Conservation (phyloP, 2,797 vertebrate species). For the Allochrocebus solatus region DNA sequence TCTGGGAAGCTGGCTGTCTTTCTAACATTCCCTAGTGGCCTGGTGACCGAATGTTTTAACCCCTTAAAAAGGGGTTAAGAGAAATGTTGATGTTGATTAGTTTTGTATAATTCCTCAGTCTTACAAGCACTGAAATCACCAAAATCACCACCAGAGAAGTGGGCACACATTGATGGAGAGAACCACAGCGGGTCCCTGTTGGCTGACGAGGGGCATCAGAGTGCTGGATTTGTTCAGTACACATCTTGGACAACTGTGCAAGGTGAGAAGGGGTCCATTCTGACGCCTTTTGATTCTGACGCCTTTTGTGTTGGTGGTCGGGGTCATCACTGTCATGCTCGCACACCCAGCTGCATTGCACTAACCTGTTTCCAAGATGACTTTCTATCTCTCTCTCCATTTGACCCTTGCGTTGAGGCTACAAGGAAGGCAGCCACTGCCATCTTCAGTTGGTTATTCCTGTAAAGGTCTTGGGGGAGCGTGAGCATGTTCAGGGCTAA, state of each 20-base stretch:
- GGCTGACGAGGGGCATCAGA: neutral
- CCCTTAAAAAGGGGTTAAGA: neutral
- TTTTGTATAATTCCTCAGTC: neutral
- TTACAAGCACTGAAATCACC: neutral
- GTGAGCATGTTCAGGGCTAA: fast-evolving
- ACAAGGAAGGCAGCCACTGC: fast-evolving
- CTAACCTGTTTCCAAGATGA: no score
- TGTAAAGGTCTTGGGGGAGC: neutral
- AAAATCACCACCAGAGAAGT: neutral
- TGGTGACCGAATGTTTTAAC: neutral
- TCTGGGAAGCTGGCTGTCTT: neutral
- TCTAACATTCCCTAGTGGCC: no score
- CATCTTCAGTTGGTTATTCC: neutral
- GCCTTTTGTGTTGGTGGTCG: fast-evolving
- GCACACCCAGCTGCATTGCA: fast-evolving
- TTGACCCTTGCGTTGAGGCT: fast-evolving
- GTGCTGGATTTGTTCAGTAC: neutral
- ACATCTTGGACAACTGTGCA: fast-evolving
- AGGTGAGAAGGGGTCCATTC: neutral
- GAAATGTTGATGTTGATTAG: neutral
- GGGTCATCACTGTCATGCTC: fast-evolving
- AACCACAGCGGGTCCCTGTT: fast-evolving
- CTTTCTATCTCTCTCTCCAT: neutral
- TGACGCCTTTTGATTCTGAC: fast-evolving
- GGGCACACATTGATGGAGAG: neutral